A percentile compares a stretch with the other conserved stretches of the same genome.
Conservation (phyloP, 2,113 vertebrate genomes). For the Theristicus caerulescens region DNA sequence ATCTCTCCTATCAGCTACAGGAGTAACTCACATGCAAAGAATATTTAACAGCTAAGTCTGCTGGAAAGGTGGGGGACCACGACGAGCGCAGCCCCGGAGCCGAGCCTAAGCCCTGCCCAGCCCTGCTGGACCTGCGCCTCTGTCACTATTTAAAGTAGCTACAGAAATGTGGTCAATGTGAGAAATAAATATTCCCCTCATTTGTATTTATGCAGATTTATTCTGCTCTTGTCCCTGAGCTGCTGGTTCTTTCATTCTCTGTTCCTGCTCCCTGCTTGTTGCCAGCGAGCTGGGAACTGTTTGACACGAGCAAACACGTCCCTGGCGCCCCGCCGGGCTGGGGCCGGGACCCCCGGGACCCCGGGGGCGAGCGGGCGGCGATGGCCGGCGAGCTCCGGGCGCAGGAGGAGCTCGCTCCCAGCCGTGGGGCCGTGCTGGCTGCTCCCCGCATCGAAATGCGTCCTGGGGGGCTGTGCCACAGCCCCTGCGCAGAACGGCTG, state of each 20-base stretch:
- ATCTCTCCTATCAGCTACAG: neutral
- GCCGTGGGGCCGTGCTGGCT: neutral
- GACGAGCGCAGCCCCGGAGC: fast-evolving
- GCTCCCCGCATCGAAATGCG: neutral
- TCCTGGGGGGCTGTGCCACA: neutral
- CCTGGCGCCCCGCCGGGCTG: neutral
- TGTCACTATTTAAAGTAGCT: neutral
- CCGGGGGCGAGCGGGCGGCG: fast-evolving
- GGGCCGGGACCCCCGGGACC: neutral
- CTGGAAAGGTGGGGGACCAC: neutral
- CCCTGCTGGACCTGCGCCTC: fast-evolving
- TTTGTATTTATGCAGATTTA: slow-evolving; percentile 51
- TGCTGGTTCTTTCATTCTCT: neutral
- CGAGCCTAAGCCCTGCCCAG: neutral
- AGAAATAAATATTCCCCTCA: neutral
- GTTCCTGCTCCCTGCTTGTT: neutral
- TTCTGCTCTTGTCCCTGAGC: slow-evolving; percentile 23
- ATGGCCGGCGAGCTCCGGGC: fast-evolving
- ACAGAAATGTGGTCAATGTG: neutral
- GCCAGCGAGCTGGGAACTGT: neutral
- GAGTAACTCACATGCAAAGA: neutral
- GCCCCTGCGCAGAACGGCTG: neutral
- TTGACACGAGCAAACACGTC: neutral
- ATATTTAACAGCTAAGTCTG: neutral
- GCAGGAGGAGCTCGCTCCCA: neutral